Percentiles rank a stretch among this genome's conserved stretches.
These are phyloP conservation scores for Bombus consobrinus DNA, from an alignment of 1,140 invertebrate species.

Conservation along the genomic window DNA sequence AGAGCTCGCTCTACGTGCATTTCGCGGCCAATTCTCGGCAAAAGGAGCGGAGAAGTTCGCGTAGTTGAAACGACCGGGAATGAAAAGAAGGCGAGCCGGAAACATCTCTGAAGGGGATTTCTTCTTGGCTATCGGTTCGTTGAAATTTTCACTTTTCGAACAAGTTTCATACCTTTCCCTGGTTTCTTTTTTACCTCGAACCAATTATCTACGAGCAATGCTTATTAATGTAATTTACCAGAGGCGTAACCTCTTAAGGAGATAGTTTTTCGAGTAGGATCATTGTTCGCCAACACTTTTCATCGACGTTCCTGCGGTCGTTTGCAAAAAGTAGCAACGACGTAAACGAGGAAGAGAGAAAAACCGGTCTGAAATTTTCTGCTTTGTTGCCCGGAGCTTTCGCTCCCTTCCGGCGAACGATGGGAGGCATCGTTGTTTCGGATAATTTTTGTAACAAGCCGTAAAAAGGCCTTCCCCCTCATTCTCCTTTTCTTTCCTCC, in stretches of 20 bases:
- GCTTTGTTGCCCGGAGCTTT: slow-evolving; percentile 25
- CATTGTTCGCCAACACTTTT: slow-evolving; percentile 14
- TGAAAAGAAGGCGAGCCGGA: slow-evolving; percentile 7
- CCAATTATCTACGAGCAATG: slow-evolving; percentile 15
- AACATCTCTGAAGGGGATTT: not conserved
- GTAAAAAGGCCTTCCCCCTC: not conserved
- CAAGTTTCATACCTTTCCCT: not conserved
- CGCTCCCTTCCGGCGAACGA: not conserved
- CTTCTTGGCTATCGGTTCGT: not conserved
- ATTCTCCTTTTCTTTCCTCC: not conserved
- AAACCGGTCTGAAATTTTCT: slow-evolving; percentile 42
- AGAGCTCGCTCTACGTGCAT: slow-evolving; percentile 9
- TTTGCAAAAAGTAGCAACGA: slow-evolving; percentile 12
- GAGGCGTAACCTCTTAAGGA: not conserved
- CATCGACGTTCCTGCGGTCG: not conserved
- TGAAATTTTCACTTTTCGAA: slow-evolving; percentile 3
- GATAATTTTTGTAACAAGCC: slow-evolving; percentile 50
- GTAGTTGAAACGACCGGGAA: not conserved
- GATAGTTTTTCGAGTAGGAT: not conserved
- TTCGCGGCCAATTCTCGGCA: not conserved
- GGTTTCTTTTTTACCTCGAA: not conserved
- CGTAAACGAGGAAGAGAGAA: slow-evolving; percentile 12
- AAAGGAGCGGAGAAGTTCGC: not conserved
- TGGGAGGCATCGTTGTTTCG: slow-evolving; percentile 15
- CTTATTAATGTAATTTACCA: slow-evolving; percentile 21